These are phyloP conservation scores for Lordiphosa collinella DNA, from an alignment of 1,140 invertebrate species.

Conservation along the genomic window DNA sequence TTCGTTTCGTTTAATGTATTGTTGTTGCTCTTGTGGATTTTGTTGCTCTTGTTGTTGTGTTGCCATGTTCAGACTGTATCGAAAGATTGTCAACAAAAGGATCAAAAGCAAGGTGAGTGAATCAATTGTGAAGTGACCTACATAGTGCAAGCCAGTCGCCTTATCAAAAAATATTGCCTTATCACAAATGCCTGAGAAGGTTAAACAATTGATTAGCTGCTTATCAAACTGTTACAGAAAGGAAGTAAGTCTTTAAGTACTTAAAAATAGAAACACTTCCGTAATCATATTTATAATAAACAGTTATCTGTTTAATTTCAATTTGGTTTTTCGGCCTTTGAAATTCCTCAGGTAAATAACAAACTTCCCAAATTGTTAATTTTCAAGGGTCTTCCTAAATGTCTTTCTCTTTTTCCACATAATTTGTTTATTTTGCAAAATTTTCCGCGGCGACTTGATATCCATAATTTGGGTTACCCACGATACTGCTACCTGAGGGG, in stretches of 20 bases:
- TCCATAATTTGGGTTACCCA: constrained; percentile 36
- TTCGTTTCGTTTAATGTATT: constrained; percentile 16
- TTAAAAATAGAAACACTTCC: background rate
- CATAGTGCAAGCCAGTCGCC: background rate
- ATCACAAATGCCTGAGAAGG: constrained; percentile 16
- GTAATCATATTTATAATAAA: no score
- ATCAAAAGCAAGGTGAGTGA: constrained; percentile 51
- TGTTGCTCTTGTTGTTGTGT: constrained; percentile 7
- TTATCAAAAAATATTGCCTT: no score
- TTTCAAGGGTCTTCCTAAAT: background rate
- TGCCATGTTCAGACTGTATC: constrained; percentile 54
- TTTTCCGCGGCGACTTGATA: constrained; percentile 32
- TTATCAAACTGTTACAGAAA: constrained; percentile 4
- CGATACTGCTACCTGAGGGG: constrained; percentile 36
- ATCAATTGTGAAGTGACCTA: constrained; percentile 8
- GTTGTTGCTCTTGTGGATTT: constrained; percentile 5
- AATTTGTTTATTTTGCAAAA: constrained; percentile 15
- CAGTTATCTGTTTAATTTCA: background rate
- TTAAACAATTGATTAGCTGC: constrained; percentile 8
- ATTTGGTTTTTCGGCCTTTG: background rate
- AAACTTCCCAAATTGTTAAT: no score
- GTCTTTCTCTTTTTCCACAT: constrained; percentile 20
- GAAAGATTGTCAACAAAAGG: constrained; percentile 46
- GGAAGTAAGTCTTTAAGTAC: background rate
- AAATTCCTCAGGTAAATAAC: no score